Base-by-base conservation (phyloP, 2,113 vertebrate species). In the Chaetops frenatus region DNA sequence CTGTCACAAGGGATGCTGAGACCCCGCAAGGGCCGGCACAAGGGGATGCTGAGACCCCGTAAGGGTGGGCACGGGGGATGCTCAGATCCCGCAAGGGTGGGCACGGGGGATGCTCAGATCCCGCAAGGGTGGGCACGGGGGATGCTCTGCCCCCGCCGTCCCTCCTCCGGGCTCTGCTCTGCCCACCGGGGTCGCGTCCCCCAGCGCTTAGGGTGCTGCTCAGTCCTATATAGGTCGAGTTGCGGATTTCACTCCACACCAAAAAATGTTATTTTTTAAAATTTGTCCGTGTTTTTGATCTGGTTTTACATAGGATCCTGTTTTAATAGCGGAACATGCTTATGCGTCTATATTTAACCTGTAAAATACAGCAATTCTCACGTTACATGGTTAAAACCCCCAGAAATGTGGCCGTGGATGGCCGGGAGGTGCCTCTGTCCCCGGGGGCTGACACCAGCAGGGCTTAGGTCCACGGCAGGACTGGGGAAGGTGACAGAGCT, bases 301-400 rank as follows among this genome's bases (percentile, higher is more conserved):
- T 20, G 27, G 4, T 56, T 87, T 64, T 50, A 35, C 61, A 3
- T 1, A 10, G 33, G 3, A 12, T 38, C 65, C 38, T 15, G 2
- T 4, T 54, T 38, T 20, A 12, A 22, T 7, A 85, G 27, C 35
- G 50, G 36, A 81, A 69, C 24, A 28, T 6, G 24, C 16, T 5
- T 48, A 33, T 44, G 64, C n/a, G 6, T 20, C 20, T 20, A 1
- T 12, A 64, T 50, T 67, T 62, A 65, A 35, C 38, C 23, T 13
- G 20, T 22, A 35, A 64, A 81, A 35, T 19, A 44, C 7, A 73
- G 10, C 5, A 42, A 33, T 61, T 47, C 35, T 4, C 36, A 16
- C 0, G 0, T 36, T 11, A 17, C 11, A 0, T 12, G 40, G n/a
- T 61, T 57, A 18, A 72, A 73, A 16, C 3, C 5, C 17, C 20